Evolutionary conservation across 1,140 invertebrate genomes (phyloP), one percentile per base, ranked within the genome.

Genomic region (Zaprionus ornatus): DNA sequence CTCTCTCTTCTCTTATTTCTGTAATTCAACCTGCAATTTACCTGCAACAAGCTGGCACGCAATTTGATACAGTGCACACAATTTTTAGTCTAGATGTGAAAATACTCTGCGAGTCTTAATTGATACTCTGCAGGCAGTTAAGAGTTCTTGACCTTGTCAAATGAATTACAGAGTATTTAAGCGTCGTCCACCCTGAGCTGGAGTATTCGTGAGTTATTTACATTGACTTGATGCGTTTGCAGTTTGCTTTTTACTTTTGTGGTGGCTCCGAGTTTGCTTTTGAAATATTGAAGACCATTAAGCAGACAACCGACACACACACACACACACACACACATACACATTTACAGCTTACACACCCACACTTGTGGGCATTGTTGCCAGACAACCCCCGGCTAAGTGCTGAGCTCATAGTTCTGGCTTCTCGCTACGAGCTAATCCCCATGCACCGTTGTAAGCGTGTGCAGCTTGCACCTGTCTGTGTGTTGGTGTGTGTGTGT

Each of bases 231-330:
- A 19, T 56, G 56, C 65, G 61, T 79, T 86, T 75, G 62, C 64
- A 67, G 60, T 71, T 80, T 78, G 61, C 54, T 54, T 65, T 64
- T 85, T 69, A 60, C 63, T 65, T 52, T 66, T 78, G 80, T 66
- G 67, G 56, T 61, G 76, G 74, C 37, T 73, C 71, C 57, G 56
- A 54, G 74, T 64, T 77, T 83, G 60, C 84, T 72, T 88, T 80
- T 80, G 83, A 84, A 88, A 84, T 88, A 88, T 78, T 80, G 82
- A 87, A 87, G 77, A 72, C 42, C 77, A 77, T 86, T 88, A 63
- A 79, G 57, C 77, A 86, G 77, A 82, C 83, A 79, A 62, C 40
- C 23, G 19, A 45, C 21, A 63, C 63, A 40, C 19, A 35, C 32
- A 35, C 54, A 25, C 1, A 54, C n/a, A 60, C 45, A 52, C 35